Percentiles rank a stretch among this genome's conserved stretches.
These are phyloP conservation scores for Cryptomyrus ogoouensis DNA, from an alignment of 2,113 vertebrate genomes.

Conservation along the genomic window DNA sequence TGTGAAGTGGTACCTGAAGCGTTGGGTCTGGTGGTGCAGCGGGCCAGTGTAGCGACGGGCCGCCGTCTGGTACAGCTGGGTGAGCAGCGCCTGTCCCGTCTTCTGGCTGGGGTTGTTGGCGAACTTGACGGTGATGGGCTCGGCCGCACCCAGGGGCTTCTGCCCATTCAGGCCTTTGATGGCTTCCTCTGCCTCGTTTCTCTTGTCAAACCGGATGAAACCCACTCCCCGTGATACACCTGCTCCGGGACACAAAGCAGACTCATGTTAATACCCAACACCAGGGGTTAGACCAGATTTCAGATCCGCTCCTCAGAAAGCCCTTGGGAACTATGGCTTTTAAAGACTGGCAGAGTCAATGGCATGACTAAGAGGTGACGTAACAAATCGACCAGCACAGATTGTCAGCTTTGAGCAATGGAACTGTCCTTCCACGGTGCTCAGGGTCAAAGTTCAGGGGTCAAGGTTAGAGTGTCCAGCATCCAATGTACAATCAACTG, in stretches of 20 bases:
- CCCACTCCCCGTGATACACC: slow-evolving; percentile 90
- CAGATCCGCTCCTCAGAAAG: background rate
- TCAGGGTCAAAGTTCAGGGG: background rate
- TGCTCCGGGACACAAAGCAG: slow-evolving; percentile 52
- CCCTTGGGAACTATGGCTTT: background rate
- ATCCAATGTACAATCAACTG: background rate
- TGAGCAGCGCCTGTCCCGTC: slow-evolving; percentile 85
- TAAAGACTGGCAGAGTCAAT: background rate
- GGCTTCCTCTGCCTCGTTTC: slow-evolving; percentile 91
- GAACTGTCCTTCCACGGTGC: background rate
- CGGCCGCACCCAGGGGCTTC: slow-evolving; percentile 81
- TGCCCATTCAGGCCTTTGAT: slow-evolving; percentile 93
- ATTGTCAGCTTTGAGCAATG: background rate
- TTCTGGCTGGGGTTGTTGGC: slow-evolving; percentile 97
- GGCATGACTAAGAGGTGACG: background rate
- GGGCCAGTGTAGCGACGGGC: slow-evolving; percentile 83
- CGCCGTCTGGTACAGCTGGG: slow-evolving; percentile 87
- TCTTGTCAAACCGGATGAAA: slow-evolving; percentile 94
- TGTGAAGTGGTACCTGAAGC: slow-evolving; percentile 73
- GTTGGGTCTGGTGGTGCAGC: slow-evolving; percentile 85
- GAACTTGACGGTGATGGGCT: slow-evolving; percentile 95
- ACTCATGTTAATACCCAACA: slow-evolving; percentile 42
- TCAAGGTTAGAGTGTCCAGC: background rate
- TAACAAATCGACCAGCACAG: background rate
- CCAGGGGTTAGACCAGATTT: background rate